Evolutionary conservation across 1,140 invertebrate species (phyloP).

Genomic region (Drosophila nasuta): DNA sequence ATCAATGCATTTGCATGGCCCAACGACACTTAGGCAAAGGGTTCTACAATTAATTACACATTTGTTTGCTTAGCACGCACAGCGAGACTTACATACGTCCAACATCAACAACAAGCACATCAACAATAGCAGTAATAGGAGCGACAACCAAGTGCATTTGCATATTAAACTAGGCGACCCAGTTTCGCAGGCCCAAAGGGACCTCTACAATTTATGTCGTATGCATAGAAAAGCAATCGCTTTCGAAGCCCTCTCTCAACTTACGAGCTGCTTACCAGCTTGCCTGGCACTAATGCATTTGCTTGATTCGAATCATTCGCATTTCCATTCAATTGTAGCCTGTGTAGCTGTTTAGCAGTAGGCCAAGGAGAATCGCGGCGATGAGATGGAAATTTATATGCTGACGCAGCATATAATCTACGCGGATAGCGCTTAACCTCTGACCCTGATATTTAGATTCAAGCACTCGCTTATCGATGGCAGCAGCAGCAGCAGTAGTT

Average conservation of each 20-base stretch:
- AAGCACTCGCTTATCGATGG: slow-evolving; percentile 33
- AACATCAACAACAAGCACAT: not conserved
- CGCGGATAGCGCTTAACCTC: slow-evolving; percentile 54
- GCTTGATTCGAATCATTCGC: slow-evolving; percentile 19
- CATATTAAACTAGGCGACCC: slow-evolving; percentile 23
- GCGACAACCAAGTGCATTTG: slow-evolving; percentile 20
- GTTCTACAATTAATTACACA: slow-evolving; percentile 9
- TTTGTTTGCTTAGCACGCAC: slow-evolving; percentile 9
- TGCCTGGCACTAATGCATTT: slow-evolving; percentile 14
- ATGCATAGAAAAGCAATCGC: slow-evolving; percentile 21
- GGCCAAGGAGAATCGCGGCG: slow-evolving; percentile 25
- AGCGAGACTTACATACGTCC: not conserved
- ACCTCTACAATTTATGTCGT: slow-evolving; percentile 2
- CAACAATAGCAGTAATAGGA: no score
- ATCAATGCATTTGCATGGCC: slow-evolving; percentile 11
- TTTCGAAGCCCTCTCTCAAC: not conserved
- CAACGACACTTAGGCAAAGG: not conserved
- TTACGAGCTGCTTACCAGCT: not conserved
- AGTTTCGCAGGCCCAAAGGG: slow-evolving; percentile 3
- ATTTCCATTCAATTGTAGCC: not conserved
- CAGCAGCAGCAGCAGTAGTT: not conserved
- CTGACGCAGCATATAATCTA: slow-evolving; percentile 69
- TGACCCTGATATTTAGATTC: slow-evolving; percentile 66
- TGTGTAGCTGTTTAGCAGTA: slow-evolving; percentile 15
- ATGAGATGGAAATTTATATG: slow-evolving; percentile 64